Base-by-base conservation (phyloP, 2,113 vertebrate species). In the Oophaga pumilio region DNA sequence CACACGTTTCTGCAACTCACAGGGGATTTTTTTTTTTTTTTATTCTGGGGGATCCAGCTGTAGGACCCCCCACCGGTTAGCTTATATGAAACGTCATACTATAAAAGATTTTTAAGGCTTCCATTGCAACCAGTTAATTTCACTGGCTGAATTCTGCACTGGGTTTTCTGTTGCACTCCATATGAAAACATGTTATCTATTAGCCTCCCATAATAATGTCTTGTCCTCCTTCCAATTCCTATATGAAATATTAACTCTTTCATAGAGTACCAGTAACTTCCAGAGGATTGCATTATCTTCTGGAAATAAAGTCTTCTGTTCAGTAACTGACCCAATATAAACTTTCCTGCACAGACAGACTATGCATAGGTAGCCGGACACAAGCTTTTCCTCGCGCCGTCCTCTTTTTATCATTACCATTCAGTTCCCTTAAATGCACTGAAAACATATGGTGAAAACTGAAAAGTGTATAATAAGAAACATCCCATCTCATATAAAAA, bases 221-320 rank as follows among this genome's bases (percentile, higher is more conserved):
- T 24, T 56, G 76, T 56, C 49, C 6, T 5, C 6, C 4, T 24
- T 53, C 52, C 76, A 78, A 24, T 24, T 53, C 28, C n/a, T 17
- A 6, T 59, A 18, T 79, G 52, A 24, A 57, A 28, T 59, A 79
- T 79, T 59, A 79, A 79, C 52, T 8, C 76, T 79, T 79, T 79
- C n/a, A 13, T 10, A 15, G 14, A 13, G 15, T 28, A 57, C 22
- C 24, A 7, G 24, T 8, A 14, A 6, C n/a, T 2, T 13, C 7
- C 22, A 33, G 26, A 2, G 26, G 6, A 33, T 71, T 15, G 3
- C 4, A 14, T 24, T 69, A 26, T 2, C 66, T 12, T 69, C 66
- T 69, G 66, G 24, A 13, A 13, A 20, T 14, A 28, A 71, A 8
- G 20, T 17, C 15, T 57, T 8, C 22, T 57, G n/a, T 26, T 79